phyloP scores from a whole-genome alignment of 2,113 vertebrate species.

The Hepsetus odoe region DNA sequence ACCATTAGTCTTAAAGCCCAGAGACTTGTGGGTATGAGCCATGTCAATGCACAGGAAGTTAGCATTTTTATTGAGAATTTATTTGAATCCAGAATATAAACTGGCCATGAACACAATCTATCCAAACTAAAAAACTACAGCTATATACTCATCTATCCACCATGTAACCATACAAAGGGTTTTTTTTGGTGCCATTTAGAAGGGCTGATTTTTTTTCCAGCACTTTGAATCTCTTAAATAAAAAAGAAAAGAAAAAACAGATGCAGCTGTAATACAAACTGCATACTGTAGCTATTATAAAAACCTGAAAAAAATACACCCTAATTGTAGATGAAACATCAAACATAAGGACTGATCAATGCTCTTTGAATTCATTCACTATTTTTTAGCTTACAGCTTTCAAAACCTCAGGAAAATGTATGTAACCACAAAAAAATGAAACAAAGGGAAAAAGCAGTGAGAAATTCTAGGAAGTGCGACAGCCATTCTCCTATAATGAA shows the following conservation, averaged over 20 bases:
- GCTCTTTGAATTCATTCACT: conserved; percentile 26
- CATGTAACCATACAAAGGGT: conserved; percentile 11
- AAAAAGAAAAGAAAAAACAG: background rate
- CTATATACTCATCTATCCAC: conserved; percentile 16
- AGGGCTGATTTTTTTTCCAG: background rate
- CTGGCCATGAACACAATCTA: conserved; percentile 22
- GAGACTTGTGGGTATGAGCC: background rate
- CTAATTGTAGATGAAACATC: conserved; percentile 4
- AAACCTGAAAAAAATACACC: conserved; percentile 23
- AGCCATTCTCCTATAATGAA: background rate
- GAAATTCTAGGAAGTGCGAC: background rate
- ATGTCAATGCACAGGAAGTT: conserved; percentile 21
- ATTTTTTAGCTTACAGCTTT: background rate
- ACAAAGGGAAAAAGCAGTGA: background rate
- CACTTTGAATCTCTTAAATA: background rate
- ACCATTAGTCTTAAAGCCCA: conserved; percentile 33
- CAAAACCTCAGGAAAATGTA: background rate
- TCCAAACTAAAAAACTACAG: conserved; percentile 34
- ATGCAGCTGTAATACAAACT: background rate
- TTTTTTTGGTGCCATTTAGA: background rate
- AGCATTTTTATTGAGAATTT: conserved; percentile 40
- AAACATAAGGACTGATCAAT: conserved; percentile 30
- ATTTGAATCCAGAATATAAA: conserved; percentile 26
- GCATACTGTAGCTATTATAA: background rate
- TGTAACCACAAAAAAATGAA: conserved; percentile 10